Conservation (phyloP, 2,113 vertebrate species). For the Junco hyemalis region DNA sequence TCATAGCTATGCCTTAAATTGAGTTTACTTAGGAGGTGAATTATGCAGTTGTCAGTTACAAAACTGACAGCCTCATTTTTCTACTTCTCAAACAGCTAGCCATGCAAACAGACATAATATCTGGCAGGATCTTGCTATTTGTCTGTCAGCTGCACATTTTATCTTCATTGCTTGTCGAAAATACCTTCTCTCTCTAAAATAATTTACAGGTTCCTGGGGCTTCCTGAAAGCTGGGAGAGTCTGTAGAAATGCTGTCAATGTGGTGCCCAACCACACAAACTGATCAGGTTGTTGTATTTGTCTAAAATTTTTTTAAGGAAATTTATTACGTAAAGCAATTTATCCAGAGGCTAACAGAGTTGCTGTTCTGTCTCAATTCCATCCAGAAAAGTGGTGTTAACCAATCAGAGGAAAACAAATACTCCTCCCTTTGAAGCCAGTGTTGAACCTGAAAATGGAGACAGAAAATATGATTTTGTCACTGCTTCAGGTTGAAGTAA, state of each 20-base stretch:
- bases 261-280: not conserved
- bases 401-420: not conserved
- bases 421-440: not conserved
- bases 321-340: not conserved
- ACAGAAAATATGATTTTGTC: not conserved
- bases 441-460: not conserved
- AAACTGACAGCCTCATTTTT: conserved; percentile 54
- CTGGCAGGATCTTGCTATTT: conserved; percentile 14
- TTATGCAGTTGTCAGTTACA: conserved; percentile 55
- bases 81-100: conserved; percentile 10
- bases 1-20: conserved; percentile 36
- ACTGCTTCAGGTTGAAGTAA: not conserved
- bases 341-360: not conserved
- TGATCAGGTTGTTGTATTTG: not conserved
- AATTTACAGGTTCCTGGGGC: not conserved
- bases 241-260: not conserved
- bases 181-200: not conserved
- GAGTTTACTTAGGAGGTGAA: conserved; percentile 61
- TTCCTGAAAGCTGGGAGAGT: not conserved
- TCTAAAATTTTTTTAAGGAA: not conserved
- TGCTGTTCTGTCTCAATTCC: not conserved
- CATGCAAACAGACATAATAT: not conserved
- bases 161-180: conserved; percentile 20
- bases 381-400: not conserved
- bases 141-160: not conserved